Evolutionary conservation across 2,113 vertebrate genomes (phyloP), one percentile per base, ranked within the genome.

Genomic region (Tilapia sparmanii): DNA sequence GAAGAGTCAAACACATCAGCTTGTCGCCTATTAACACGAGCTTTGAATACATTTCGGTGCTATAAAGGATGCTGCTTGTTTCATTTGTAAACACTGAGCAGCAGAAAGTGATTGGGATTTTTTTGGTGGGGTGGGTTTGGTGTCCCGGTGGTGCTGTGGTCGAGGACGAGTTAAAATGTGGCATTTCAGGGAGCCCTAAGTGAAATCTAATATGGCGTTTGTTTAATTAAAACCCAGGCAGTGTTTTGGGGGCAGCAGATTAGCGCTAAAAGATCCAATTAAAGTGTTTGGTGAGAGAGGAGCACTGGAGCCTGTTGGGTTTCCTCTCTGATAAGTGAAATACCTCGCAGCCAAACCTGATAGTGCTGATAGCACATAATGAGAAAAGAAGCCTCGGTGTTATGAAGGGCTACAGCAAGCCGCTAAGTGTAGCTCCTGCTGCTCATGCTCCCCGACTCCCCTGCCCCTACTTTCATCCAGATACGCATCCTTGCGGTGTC

Each of bases 221-320:
- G 90, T 89, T 92, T 90, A 92, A 93, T 94, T 91, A 93, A 92
- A 94, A 93, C 66, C 38, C 38, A 80, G 84, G 87, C 81, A 55
- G 79, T 87, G 84, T 91, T 92, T 87, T 81, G 83, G 80, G 87
- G 84, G 85, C 81, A 86, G 80, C 87, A 91, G 87, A 92, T 94
- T 90, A 93, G 85, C 9, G 73, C 81, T 90, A 66, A 92, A 94
- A 90, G 83, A 94, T 94, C 90, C 89, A 92, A 93, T 95, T 95
- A 93, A 93, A 90, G 85, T 85, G 86, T 91, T 91, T 85, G 88
- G 91, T 90, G 63, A 90, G 82, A 91, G 84, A 91, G 83, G 45
- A 85, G 53, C 82, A 68, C 79, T 2, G 22, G 52, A 89, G 84
- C 53, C 45, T 88, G 63, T 88, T 93, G 63, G 79, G 79, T 81